A percentile compares a stretch with the other conserved stretches of the same genome.
Conservation (phyloP, 2,797 vertebrate species). For the Rhinatrema bivittatum region DNA sequence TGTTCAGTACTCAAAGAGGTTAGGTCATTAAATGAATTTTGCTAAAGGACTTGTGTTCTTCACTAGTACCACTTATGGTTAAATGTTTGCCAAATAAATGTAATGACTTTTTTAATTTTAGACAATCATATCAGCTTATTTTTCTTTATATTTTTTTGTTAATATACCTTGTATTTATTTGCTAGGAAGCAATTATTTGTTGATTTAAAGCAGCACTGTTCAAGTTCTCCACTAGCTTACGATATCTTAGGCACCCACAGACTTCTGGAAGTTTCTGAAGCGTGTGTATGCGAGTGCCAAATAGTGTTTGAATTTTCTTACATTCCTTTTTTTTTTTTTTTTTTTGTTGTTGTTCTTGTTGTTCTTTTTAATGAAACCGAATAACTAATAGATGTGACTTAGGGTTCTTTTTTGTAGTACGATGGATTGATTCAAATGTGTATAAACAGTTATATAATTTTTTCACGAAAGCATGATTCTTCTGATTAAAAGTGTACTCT, state of each 20-base stretch:
- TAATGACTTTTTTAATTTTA: slow-evolving; percentile 89
- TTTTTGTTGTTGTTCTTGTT: no score
- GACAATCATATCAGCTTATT: slow-evolving; percentile 90
- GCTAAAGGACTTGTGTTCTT: no score
- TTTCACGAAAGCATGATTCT: slow-evolving; percentile 97
- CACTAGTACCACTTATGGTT: slow-evolving; percentile 78
- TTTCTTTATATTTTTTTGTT: slow-evolving; percentile 77
- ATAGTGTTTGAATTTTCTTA: slow-evolving; percentile 81
- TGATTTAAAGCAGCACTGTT: slow-evolving; percentile 95
- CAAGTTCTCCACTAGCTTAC: slow-evolving; percentile 58
- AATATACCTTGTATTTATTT: slow-evolving; percentile 99
- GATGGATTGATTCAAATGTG: slow-evolving; percentile 89
- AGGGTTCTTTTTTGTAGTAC: slow-evolving; percentile 81
- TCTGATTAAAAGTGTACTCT: slow-evolving; percentile 92
- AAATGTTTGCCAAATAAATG: slow-evolving; percentile 79
- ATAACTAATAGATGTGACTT: slow-evolving; percentile 88
- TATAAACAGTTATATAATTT: slow-evolving; percentile 93
- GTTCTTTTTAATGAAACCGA: slow-evolving; percentile 89
- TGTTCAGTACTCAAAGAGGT: slow-evolving; percentile 52
- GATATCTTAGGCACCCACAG: slow-evolving; percentile 56
- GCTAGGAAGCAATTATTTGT: slow-evolving; percentile 95
- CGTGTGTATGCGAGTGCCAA: slow-evolving; percentile 81
- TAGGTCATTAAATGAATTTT: slow-evolving; percentile 51
- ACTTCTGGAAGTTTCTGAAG: slow-evolving; percentile 57
- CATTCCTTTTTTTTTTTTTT: slow-evolving; percentile 80